These are phyloP conservation scores for Todiramphus chloris DNA, from an alignment of 2,113 vertebrate species.

Conservation along the genomic window DNA sequence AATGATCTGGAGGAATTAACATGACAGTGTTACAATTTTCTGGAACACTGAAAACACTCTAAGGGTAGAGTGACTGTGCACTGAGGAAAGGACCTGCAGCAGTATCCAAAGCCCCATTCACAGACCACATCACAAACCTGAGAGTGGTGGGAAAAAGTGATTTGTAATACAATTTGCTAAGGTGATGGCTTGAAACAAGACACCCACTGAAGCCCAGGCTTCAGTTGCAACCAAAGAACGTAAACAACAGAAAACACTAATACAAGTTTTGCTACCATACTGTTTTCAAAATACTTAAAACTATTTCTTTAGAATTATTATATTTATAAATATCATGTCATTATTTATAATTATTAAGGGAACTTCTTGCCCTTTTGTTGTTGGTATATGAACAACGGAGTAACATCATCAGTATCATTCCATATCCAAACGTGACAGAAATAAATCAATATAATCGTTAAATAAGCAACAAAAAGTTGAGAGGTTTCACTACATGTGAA, in stretches of 20 bases:
- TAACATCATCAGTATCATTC: not conserved
- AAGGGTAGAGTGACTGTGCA: not conserved
- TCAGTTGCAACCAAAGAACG: not conserved
- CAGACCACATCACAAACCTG: not conserved
- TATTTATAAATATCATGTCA: too few species aligned
- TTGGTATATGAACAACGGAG: not conserved
- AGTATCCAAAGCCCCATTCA: not conserved
- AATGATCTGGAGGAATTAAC: not conserved
- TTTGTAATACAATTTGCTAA: not conserved
- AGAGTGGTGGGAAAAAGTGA: not conserved
- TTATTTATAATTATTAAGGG: not conserved
- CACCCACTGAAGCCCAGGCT: not conserved
- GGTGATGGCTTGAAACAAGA: not conserved
- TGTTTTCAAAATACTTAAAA: not conserved
- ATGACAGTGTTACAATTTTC: not conserved
- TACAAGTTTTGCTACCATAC: not conserved
- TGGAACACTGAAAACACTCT: not conserved
- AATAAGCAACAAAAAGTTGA: not conserved
- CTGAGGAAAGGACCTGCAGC: not conserved
- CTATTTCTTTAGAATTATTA: not conserved
- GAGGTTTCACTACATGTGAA: not conserved
- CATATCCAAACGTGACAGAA: not conserved
- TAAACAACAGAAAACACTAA: not conserved
- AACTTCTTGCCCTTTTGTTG: not conserved
- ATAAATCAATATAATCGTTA: not conserved